phyloP scores from a whole-genome alignment of 1,140 invertebrate genomes.

The Sminthurides bifidus region DNA sequence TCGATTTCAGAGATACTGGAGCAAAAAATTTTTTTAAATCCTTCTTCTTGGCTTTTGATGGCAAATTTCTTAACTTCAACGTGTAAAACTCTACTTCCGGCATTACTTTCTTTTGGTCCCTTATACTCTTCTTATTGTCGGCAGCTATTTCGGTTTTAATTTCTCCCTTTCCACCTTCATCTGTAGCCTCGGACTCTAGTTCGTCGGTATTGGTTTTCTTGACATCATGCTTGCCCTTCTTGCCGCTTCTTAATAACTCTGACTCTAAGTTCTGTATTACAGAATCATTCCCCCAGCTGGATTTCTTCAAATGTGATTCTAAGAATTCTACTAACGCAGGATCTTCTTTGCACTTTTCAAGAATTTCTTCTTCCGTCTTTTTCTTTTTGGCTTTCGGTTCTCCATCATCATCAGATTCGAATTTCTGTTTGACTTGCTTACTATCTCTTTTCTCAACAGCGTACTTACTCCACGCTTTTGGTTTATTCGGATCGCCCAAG shows the following conservation, averaged over 20 bases:
- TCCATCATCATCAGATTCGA: conserved; percentile 27
- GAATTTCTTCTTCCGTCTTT: conserved; percentile 43
- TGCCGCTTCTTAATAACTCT: conserved; percentile 19
- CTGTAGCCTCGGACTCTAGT: conserved; percentile 33
- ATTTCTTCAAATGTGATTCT: conserved; percentile 54
- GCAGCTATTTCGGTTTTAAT: background rate
- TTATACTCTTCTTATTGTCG: conserved; percentile 26
- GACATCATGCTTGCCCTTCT: conserved; percentile 11
- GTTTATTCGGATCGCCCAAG: conserved; percentile 65
- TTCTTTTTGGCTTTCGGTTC: conserved; percentile 36
- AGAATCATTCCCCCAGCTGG: conserved; percentile 59
- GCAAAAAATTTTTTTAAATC: conserved; percentile 73
- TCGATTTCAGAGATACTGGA: conserved; percentile 60
- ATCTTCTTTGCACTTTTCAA: conserved; percentile 72
- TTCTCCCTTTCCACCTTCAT: conserved; percentile 32
- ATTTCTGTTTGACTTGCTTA: conserved; percentile 39
- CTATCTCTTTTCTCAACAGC: conserved; percentile 45
- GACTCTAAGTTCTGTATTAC: conserved; percentile 23
- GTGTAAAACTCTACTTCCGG: conserved; percentile 35
- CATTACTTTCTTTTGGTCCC: conserved; percentile 6
- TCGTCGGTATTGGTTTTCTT: conserved; percentile 27
- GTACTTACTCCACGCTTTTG: conserved; percentile 82
- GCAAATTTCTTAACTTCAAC: conserved; percentile 49
- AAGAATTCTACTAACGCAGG: conserved; percentile 79
- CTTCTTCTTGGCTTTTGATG: conserved; percentile 60